phyloP scores from a whole-genome alignment of 2,113 vertebrate genomes.

The Pollachius pollachius region DNA sequence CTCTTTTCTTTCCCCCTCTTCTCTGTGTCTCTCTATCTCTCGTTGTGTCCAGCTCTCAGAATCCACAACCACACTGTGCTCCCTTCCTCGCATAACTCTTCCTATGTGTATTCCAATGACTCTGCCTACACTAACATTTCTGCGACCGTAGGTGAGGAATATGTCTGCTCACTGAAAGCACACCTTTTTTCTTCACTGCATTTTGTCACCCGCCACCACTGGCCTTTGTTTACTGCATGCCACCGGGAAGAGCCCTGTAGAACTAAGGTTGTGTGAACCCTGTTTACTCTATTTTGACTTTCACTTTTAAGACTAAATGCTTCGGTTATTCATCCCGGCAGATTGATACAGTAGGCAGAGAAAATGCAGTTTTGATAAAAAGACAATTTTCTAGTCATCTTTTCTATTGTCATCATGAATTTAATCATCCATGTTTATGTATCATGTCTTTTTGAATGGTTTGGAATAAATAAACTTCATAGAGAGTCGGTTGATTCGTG shows the following conservation, averaged over 20 bases:
- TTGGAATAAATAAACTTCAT: too few relatives aligned
- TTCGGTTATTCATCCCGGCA: too few relatives aligned
- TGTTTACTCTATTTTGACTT: slow-evolving; percentile 6
- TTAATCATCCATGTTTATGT: too few relatives aligned
- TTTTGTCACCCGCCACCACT: slow-evolving; percentile 18
- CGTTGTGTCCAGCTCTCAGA: slow-evolving; percentile 83
- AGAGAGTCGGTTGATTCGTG: too few relatives aligned
- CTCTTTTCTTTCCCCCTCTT: slow-evolving; percentile 45
- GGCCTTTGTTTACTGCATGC: background rate
- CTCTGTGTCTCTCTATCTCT: slow-evolving; percentile 55
- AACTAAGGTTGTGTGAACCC: slow-evolving; percentile 10
- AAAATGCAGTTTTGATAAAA: too few relatives aligned
- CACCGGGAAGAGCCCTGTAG: background rate
- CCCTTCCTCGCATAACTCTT: slow-evolving; percentile 88
- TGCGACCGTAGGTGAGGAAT: slow-evolving; percentile 95
- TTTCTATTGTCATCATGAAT: too few relatives aligned
- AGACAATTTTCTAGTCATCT: too few relatives aligned
- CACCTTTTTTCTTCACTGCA: slow-evolving; percentile 33
- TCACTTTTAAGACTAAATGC: background rate
- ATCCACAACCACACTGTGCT: slow-evolving; percentile 97
- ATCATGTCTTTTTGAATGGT: too few relatives aligned
- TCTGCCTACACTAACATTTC: slow-evolving; percentile 98
- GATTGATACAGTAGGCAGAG: too few relatives aligned
- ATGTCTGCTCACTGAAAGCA: slow-evolving; percentile 22
- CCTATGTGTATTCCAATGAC: slow-evolving; percentile 96